Conservation (phyloP, 1,140 invertebrate species). For the Caerostris darwini region DNA sequence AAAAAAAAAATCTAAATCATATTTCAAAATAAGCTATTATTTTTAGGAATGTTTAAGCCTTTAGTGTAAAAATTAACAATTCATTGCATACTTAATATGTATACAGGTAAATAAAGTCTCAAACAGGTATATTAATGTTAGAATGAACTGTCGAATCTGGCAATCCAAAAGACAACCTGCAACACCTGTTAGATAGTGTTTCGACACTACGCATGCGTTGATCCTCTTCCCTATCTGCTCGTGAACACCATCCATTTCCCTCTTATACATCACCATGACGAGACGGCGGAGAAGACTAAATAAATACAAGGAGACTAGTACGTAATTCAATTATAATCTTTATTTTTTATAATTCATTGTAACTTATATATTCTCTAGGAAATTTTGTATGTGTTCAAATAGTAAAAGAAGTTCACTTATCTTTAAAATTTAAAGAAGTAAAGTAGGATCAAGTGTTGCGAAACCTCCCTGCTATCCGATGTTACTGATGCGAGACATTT, state of each 20-base stretch:
- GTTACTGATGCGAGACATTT: slow-evolving; percentile 66
- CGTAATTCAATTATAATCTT: background rate
- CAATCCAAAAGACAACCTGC: slow-evolving; percentile 50
- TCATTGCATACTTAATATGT: background rate
- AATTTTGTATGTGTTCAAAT: background rate
- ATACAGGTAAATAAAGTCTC: background rate
- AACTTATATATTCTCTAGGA: background rate
- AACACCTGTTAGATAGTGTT: slow-evolving; percentile 63
- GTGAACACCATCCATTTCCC: slow-evolving; percentile 36
- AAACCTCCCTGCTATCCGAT: slow-evolving; percentile 47
- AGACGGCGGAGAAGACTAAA: slow-evolving; percentile 1
- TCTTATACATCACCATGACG: slow-evolving; percentile 27
- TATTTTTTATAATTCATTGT: background rate
- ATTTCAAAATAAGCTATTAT: too few species aligned
- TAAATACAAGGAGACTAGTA: slow-evolving; percentile 1
- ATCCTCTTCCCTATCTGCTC: slow-evolving; percentile 44
- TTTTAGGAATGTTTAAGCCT: too few species aligned
- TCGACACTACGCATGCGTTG: slow-evolving; percentile 48
- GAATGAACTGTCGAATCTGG: slow-evolving; percentile 10
- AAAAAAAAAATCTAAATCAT: too few species aligned
- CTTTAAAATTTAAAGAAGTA: background rate
- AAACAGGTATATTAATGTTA: background rate
- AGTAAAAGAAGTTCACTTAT: background rate
- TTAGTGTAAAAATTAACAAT: too few species aligned
- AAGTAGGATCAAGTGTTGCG: slow-evolving; percentile 40